These are phyloP conservation scores for Nanorana parkeri DNA, from an alignment of 2,113 vertebrate species.

Conservation along the genomic window DNA sequence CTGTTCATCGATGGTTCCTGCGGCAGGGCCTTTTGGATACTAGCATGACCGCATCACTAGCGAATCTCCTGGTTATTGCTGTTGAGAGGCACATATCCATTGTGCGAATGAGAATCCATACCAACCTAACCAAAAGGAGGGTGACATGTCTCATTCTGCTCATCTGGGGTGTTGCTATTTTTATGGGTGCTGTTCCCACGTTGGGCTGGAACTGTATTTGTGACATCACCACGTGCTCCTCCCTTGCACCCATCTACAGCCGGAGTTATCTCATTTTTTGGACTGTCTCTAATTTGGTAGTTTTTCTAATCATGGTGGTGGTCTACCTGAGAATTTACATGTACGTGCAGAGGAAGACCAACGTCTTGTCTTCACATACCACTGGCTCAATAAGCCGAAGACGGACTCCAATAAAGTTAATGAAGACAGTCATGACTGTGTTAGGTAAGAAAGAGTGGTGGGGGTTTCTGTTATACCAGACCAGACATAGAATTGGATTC, in stretches of 20 bases:
- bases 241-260: conserved; percentile 92
- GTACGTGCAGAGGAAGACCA: conserved; percentile 92
- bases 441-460: conserved; percentile 80
- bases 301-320: conserved; percentile 90
- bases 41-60: conserved; percentile 90
- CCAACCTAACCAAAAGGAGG: conserved; percentile 91
- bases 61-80: conserved; percentile 92
- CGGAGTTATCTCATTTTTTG: conserved; percentile 95
- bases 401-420: conserved; percentile 92
- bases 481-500: no score
- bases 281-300: conserved; percentile 87
- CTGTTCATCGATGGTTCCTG: conserved; percentile 88
- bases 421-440: conserved; percentile 97
- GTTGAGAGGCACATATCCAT: conserved; percentile 94
- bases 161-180: conserved; percentile 90
- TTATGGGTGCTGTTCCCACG: conserved; percentile 92
- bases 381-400: conserved; percentile 88
- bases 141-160: conserved; percentile 89
- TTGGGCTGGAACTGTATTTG: conserved; percentile 98
- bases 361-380: conserved; percentile 79
- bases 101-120: conserved; percentile 91
- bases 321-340: conserved; percentile 93
- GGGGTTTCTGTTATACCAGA: no score
- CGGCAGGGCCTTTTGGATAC: conserved; percentile 93
- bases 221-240: conserved; percentile 83